Percentiles rank a stretch among this genome's conserved stretches.
Conservation (phyloP, 2,888 invertebrate species). For the Erebia epiphron region DNA sequence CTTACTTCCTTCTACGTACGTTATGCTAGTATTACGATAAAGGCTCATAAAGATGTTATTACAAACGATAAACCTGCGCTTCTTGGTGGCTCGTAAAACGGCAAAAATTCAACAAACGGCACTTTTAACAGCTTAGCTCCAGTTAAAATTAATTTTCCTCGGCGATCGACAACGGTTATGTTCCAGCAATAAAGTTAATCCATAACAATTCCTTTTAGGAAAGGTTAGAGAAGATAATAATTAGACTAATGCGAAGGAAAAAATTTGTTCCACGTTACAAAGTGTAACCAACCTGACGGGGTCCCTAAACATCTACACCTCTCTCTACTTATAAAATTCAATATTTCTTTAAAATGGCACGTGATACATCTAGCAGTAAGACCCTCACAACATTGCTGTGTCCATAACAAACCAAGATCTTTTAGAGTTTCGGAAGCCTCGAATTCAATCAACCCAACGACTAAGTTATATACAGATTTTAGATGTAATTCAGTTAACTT, state of each 20-base stretch:
- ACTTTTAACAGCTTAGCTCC: conserved; percentile 14
- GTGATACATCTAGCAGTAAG: too few relatives aligned
- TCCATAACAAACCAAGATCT: too few relatives aligned
- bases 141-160: conserved; percentile 4
- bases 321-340: too few relatives aligned
- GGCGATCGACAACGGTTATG: conserved; percentile 5
- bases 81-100: conserved; percentile 8
- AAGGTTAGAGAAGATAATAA: background rate
- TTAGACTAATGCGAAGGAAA: background rate
- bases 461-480: too few relatives aligned
- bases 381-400: too few relatives aligned
- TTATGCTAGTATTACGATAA: background rate
- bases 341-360: too few relatives aligned
- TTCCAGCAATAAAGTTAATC: background rate
- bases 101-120: conserved; percentile 8
- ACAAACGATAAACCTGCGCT: conserved; percentile 10
- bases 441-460: too few relatives aligned
- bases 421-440: too few relatives aligned
- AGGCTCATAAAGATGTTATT: conserved; percentile 14
- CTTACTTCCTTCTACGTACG: background rate
- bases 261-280: background rate
- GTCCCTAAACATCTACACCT: too few relatives aligned
- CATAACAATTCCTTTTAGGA: background rate
- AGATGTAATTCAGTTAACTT: too few relatives aligned
- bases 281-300: too few relatives aligned